These are phyloP conservation scores for Heliconius sara DNA, from an alignment of 2,888 invertebrate genomes.

Conservation along the genomic window DNA sequence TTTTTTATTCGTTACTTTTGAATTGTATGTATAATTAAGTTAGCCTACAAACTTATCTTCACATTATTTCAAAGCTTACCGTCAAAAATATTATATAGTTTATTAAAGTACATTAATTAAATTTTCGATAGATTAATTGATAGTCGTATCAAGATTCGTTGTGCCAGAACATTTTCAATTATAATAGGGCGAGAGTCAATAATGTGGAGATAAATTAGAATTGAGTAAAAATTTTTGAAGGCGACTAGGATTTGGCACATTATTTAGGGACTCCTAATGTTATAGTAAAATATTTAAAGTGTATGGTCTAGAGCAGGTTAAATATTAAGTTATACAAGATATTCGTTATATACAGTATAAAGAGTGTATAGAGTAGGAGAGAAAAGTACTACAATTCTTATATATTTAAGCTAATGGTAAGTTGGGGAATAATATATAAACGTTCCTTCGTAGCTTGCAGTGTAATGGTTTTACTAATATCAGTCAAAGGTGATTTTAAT, in stretches of 20 bases:
- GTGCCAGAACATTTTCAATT: conserved; percentile 44
- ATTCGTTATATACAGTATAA: conserved; percentile 44
- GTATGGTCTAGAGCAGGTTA: conserved; percentile 42
- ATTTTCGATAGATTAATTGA: conserved; percentile 42
- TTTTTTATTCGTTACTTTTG: background rate
- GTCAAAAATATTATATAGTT: conserved; percentile 72
- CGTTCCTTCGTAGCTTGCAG: conserved; percentile 27
- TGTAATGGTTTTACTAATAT: conserved; percentile 1
- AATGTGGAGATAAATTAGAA: conserved; percentile 35
- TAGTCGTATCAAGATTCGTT: conserved; percentile 45
- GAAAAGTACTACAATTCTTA: conserved; percentile 32
- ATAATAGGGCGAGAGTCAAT: conserved; percentile 27
- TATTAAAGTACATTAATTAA: conserved; percentile 40
- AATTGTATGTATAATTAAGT: background rate
- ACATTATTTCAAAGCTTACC: conserved; percentile 53
- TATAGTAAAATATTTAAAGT: conserved; percentile 35
- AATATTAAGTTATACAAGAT: conserved; percentile 38
- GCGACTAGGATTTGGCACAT: conserved; percentile 44
- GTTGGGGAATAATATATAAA: conserved; percentile 2
- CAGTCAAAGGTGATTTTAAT: conserved; percentile 20
- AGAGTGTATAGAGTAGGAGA: conserved; percentile 40
- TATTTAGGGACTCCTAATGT: conserved; percentile 33
- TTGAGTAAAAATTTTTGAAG: background rate
- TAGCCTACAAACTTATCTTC: conserved; percentile 31
- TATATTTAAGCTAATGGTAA: conserved; percentile 30